These are phyloP conservation scores for Botrylloides violaceus DNA, from an alignment of 23 tunicate species.

Conservation along the genomic window DNA sequence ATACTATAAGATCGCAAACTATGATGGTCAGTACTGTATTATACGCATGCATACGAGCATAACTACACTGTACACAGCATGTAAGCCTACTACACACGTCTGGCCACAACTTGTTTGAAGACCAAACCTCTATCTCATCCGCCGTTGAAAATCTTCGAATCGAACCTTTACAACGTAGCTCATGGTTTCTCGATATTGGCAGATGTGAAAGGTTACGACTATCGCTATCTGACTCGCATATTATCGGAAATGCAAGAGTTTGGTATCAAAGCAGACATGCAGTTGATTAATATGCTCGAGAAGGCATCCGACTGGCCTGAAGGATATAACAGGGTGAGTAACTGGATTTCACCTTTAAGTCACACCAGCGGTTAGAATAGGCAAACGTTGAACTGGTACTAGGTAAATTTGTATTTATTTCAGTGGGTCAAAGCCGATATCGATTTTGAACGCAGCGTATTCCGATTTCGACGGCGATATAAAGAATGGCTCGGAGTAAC, in stretches of 20 bases:
- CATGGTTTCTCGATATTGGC: too few relatives aligned
- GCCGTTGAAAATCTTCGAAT: too few relatives aligned
- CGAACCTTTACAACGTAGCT: too few relatives aligned
- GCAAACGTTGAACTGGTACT: too few relatives aligned
- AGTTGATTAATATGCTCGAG: constrained; percentile 28
- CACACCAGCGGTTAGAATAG: too few relatives aligned
- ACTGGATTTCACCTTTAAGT: background rate
- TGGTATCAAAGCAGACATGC: constrained; percentile 11
- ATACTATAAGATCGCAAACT: constrained; percentile 12
- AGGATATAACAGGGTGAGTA: constrained; percentile 32
- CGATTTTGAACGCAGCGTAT: constrained; percentile 13
- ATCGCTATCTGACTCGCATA: constrained; percentile 30
- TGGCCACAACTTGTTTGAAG: too few relatives aligned
- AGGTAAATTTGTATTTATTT: too few relatives aligned
- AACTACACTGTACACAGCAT: too few relatives aligned
- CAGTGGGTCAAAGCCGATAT: constrained; percentile 25
- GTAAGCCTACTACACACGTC: too few relatives aligned
- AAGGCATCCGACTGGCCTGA: constrained; percentile 44
- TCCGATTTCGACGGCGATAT: constrained; percentile 11
- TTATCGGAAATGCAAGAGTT: constrained; percentile 25
- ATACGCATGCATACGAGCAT: too few relatives aligned
- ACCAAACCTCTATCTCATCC: too few relatives aligned
- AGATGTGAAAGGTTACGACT: constrained; percentile 38
- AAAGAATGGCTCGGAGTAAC: constrained; percentile 23
- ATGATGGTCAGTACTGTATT: constrained; percentile 19